Evolutionary conservation across 2,888 invertebrate species (phyloP).

Genomic region (Psylliodes chrysocephalus): DNA sequence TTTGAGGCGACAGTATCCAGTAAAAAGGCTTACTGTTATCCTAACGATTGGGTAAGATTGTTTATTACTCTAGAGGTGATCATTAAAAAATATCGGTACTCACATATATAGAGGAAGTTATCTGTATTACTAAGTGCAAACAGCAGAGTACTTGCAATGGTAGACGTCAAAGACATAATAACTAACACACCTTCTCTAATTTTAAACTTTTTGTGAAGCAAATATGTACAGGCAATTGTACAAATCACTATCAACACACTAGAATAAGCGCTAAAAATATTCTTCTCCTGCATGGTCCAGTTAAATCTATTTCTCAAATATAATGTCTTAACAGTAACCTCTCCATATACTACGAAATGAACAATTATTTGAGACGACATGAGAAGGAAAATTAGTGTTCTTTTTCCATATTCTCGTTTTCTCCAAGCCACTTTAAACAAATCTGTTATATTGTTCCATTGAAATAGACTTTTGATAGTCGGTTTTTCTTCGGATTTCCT

Average conservation of each 20-base stretch:
- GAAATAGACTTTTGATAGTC: not conserved
- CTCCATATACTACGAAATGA: not conserved
- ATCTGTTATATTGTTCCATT: not conserved
- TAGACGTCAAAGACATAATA: not conserved
- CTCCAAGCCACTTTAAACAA: conserved; percentile 1
- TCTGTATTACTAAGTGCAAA: not conserved
- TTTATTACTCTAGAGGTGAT: too few relatives aligned
- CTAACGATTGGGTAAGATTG: too few relatives aligned
- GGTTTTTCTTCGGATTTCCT: not conserved
- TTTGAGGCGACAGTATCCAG: too few relatives aligned
- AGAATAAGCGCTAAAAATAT: not conserved
- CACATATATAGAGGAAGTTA: conserved; percentile 5
- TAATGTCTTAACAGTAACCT: not conserved
- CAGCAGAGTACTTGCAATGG: not conserved
- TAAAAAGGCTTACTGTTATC: too few relatives aligned
- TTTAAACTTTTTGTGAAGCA: conserved; percentile 4
- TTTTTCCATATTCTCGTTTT: conserved; percentile 3
- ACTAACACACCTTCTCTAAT: not conserved
- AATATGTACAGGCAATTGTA: not conserved
- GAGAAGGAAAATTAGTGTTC: not conserved
- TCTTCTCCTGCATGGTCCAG: conserved; percentile 5
- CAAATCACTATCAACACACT: not conserved
- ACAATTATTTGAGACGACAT: not conserved
- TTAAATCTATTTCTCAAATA: not conserved
- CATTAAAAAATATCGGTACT: conserved; percentile 1